Evolutionary conservation across 2,797 vertebrate species (phyloP).

Genomic region (Eutrigla gurnardus): DNA sequence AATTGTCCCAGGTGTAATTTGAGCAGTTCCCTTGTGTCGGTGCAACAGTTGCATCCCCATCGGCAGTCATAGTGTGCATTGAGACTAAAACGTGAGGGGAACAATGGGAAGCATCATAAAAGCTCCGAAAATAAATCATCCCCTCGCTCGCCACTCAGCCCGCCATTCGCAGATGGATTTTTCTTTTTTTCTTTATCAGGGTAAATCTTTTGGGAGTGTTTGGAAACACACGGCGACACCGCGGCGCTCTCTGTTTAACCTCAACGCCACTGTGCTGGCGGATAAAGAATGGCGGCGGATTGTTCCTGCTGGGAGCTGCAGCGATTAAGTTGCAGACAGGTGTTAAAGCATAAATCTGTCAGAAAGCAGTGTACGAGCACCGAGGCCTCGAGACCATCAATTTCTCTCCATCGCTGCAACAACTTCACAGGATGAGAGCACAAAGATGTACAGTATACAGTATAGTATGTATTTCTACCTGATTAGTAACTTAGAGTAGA

Average conservation of each 20-base stretch:
- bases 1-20: slow-evolving; percentile 82
- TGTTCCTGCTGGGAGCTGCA: slow-evolving; percentile 58
- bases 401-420: slow-evolving; percentile 13
- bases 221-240: slow-evolving; percentile 61
- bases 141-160: slow-evolving; percentile 41
- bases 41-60: slow-evolving; percentile 75
- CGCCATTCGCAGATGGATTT: slow-evolving; percentile 59
- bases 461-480: not conserved
- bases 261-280: slow-evolving; percentile 52
- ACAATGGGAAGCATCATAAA: slow-evolving; percentile 69
- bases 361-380: slow-evolving; percentile 10
- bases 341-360: slow-evolving; percentile 32
- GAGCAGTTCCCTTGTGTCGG: slow-evolving; percentile 78
- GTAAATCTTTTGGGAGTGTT: slow-evolving; percentile 67
- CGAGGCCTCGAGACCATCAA: not conserved
- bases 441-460: not conserved
- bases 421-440: not conserved
- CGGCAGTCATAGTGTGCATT: slow-evolving; percentile 56
- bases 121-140: slow-evolving; percentile 71
- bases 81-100: slow-evolving; percentile 56
- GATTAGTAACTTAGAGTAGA: not conserved
- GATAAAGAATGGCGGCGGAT: slow-evolving; percentile 62
- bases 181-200: slow-evolving; percentile 47
- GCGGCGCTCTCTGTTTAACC: slow-evolving; percentile 68
- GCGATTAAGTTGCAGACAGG: slow-evolving; percentile 37